Base-by-base conservation (phyloP, 2,113 vertebrate species). In the Albula goreensis region DNA sequence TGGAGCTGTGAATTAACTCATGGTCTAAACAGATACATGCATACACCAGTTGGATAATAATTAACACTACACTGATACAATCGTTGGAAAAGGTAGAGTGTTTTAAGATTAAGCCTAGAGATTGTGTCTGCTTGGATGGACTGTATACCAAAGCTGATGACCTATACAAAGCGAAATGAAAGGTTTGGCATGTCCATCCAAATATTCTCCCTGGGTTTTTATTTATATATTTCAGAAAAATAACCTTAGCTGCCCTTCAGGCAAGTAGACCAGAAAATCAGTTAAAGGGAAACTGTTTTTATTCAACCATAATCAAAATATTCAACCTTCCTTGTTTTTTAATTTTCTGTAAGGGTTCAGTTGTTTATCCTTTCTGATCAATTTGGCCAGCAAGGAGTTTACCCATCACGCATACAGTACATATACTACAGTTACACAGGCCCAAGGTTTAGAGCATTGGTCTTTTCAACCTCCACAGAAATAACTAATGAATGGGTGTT, bases 1-100 rank as follows among this genome's bases (percentile, higher is more conserved):
- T 79, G 70, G 70, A 74, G 70, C 70, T 74, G n/a, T 22, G 31
- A 74, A 74, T 74, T 74, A 74, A 74, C 31, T 74, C 70, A 74
- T 31, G 60, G 22, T 66, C 60, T 66, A 22, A 22, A 66, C 7
- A 74, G 70, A 74, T 74, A 12, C 53, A 74, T 31, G n/a, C n/a
- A 31, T 31, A 25, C 70, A 74, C 70, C n/a, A 10, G 70, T 31
- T 13, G n/a, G 70, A 31, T 74, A 74, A 74, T 74, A 74, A 74
- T 74, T 74, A 74, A 74, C 70, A 22, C 8, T 22, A 8, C 15
- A 22, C 17, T 19, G 60, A 66, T 66, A 66, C 4, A 13, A 25
- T 74, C 22, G n/a, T 22, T 31, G 70, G 70, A 10, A 66, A 60
- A 60, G 17, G 22, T 25, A 74, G 25, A 31, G 70, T 74, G 70